Evolutionary conservation across 2,888 invertebrate species (phyloP).

Genomic region (Drosophila infuscata): DNA sequence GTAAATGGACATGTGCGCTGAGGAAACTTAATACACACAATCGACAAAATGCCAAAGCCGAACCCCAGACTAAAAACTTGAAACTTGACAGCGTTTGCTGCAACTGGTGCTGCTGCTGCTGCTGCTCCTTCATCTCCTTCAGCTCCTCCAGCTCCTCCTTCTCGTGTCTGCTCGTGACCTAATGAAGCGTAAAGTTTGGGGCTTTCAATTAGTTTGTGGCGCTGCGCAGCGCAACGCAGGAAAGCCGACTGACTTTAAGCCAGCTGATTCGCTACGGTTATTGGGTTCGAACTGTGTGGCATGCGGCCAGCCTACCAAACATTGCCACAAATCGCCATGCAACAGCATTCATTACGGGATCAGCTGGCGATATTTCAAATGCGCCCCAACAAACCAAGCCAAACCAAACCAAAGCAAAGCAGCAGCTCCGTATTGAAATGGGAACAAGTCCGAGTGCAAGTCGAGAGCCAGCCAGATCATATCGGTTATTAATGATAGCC

Average conservation of each 20-base stretch:
- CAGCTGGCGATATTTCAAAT: slow-evolving; percentile 74
- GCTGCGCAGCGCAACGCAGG: neutral
- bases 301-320: slow-evolving; percentile 34
- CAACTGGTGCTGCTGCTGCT: neutral
- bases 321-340: slow-evolving; percentile 58
- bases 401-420: neutral
- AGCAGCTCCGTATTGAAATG: slow-evolving; percentile 35
- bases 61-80: slow-evolving; percentile 42
- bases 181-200: slow-evolving; percentile 76
- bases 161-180: slow-evolving; percentile 37
- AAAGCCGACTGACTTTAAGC: slow-evolving; percentile 1
- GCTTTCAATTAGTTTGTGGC: slow-evolving; percentile 64
- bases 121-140: neutral
- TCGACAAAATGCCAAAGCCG: slow-evolving; percentile 26
- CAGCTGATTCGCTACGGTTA: slow-evolving; percentile 40
- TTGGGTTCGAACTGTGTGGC: slow-evolving; percentile 33
- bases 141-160: neutral
- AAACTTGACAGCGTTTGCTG: slow-evolving; percentile 29
- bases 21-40: slow-evolving; percentile 68
- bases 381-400: slow-evolving; percentile 24
- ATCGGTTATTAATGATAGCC: slow-evolving; percentile 83
- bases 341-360: slow-evolving; percentile 69
- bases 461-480: slow-evolving; percentile 69
- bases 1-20: slow-evolving; percentile 77
- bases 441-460: slow-evolving; percentile 56